Conservation (phyloP, 2,888 invertebrate species). For the Cantharis flavilabris region DNA sequence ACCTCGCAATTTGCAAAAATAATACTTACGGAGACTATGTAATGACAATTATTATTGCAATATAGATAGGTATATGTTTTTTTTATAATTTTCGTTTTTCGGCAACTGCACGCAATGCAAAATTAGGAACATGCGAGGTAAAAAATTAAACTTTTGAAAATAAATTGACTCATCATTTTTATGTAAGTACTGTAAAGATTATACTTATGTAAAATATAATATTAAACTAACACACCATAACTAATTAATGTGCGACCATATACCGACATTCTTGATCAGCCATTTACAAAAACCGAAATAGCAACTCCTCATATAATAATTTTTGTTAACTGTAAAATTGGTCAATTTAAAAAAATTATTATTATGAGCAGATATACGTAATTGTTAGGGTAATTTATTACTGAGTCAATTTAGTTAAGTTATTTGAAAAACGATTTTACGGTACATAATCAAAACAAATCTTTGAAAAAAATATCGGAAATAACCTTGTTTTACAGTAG, state of each 20-base stretch:
- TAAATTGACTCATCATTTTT: not conserved
- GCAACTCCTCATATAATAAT: not conserved
- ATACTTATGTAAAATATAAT: not conserved
- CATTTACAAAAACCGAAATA: not conserved
- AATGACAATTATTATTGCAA: slow-evolving; percentile 12
- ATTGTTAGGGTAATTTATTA: not conserved
- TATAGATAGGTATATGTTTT: not conserved
- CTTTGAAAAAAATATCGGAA: slow-evolving; percentile 4
- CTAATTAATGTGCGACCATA: not conserved
- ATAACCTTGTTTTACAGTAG: slow-evolving; percentile 18
- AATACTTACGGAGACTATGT: slow-evolving; percentile 8
- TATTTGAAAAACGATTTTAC: slow-evolving; percentile 17
- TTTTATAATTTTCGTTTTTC: slow-evolving; percentile 3
- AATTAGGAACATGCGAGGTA: not conserved
- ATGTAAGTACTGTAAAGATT: not conserved
- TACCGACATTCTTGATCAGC: not conserved
- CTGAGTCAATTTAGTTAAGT: slow-evolving; percentile 6
- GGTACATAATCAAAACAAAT: slow-evolving; percentile 4
- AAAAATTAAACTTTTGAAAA: not conserved
- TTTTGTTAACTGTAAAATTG: not conserved
- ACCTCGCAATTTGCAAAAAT: slow-evolving; percentile 24
- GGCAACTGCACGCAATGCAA: not conserved
- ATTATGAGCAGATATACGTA: not conserved
- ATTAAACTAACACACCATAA: not conserved
- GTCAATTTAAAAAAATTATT: not conserved